Percentiles rank a stretch among this genome's conserved stretches.
Conservation (phyloP, 2,888 invertebrate genomes). For the Drepana falcataria region DNA sequence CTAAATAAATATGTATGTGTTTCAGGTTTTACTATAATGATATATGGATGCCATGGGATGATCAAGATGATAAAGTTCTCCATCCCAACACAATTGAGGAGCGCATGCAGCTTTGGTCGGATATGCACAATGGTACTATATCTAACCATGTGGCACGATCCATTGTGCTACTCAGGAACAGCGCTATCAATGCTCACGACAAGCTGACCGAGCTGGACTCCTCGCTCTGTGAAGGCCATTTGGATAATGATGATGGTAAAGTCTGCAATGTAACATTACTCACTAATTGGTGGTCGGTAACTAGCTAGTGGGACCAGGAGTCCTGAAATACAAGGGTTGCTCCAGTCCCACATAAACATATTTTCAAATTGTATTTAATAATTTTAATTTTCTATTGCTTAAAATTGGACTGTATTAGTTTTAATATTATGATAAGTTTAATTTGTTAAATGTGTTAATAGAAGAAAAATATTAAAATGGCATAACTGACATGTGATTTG, state of each 20-base stretch:
- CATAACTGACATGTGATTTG: too few relatives aligned
- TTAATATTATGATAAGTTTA: too few relatives aligned
- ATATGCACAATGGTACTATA: slow-evolving; percentile 60
- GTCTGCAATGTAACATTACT: too few relatives aligned
- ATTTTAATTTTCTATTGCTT: too few relatives aligned
- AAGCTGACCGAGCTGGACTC: slow-evolving; percentile 60
- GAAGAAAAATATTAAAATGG: too few relatives aligned
- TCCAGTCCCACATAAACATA: too few relatives aligned
- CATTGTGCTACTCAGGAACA: slow-evolving; percentile 50
- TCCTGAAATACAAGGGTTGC: too few relatives aligned
- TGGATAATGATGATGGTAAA: slow-evolving; percentile 65
- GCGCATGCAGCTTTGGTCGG: slow-evolving; percentile 67
- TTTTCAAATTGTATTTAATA: too few relatives aligned
- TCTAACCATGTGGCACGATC: slow-evolving; percentile 52
- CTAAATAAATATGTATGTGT: not conserved
- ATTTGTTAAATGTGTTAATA: too few relatives aligned
- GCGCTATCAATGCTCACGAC: slow-evolving; percentile 63
- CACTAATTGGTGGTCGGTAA: too few relatives aligned
- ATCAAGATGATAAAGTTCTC: slow-evolving; percentile 80
- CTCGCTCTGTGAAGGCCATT: slow-evolving; percentile 57
- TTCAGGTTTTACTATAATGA: slow-evolving; percentile 81
- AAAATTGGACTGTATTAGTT: too few relatives aligned
- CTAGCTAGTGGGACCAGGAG: too few relatives aligned
- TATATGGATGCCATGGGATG: slow-evolving; percentile 85
- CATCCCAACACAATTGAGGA: slow-evolving; percentile 66